Percentiles rank a stretch among this genome's conserved stretches.
These are phyloP conservation scores for Lasioglossum vierecki DNA, from an alignment of 2,888 invertebrate genomes.

Conservation along the genomic window DNA sequence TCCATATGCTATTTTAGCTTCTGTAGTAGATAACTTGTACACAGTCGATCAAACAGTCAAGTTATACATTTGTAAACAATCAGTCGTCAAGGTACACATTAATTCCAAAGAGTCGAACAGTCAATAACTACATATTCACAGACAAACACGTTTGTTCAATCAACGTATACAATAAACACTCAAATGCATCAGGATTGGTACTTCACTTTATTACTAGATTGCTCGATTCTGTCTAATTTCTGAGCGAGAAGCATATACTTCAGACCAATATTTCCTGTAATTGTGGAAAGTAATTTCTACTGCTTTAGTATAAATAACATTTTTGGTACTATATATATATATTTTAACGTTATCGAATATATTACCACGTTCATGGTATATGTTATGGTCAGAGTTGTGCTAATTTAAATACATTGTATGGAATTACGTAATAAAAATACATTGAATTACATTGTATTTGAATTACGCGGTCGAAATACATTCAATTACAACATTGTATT, in stretches of 20 bases:
- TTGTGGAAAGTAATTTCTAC: background rate
- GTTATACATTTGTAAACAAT: background rate
- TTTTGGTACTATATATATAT: background rate
- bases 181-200: background rate
- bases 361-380: background rate
- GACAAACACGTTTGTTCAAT: background rate
- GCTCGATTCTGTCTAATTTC: background rate
- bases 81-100: background rate
- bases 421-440: too few relatives aligned
- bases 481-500: too few relatives aligned
- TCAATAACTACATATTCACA: background rate
- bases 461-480: too few relatives aligned
- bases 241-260: too few relatives aligned
- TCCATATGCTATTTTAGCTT: background rate
- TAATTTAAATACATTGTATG: too few relatives aligned
- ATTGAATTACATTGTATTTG: too few relatives aligned
- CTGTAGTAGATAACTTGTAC: background rate
- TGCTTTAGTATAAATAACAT: background rate
- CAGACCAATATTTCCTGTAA: background rate
- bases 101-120: background rate
- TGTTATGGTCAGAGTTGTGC: background rate
- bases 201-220: background rate
- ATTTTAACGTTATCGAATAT: background rate
- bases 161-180: background rate
- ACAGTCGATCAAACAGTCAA: background rate